Conservation (phyloP, 2,797 vertebrate genomes). For the Picus viridis region DNA sequence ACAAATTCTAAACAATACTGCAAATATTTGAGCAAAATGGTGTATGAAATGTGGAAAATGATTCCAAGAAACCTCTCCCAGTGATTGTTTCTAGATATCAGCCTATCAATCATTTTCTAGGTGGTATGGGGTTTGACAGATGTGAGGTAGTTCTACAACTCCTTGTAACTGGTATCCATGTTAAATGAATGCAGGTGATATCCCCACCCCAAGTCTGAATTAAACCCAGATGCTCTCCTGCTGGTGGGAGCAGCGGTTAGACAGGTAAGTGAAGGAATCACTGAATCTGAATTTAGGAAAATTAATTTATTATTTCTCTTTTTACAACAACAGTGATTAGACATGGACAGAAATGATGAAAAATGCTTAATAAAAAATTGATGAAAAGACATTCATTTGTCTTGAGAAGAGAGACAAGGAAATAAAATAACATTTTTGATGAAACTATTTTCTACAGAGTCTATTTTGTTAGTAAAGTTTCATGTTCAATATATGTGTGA, state of each 20-base stretch:
- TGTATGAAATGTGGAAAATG: not conserved
- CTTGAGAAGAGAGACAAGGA: not conserved
- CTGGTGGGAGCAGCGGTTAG: not conserved
- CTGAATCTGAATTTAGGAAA: not conserved
- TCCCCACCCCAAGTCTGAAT: not conserved
- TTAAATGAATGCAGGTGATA: not conserved
- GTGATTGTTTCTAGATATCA: not conserved
- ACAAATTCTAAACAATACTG: not conserved
- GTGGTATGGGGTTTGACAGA: not conserved
- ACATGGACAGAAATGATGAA: not conserved
- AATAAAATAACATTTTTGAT: not conserved
- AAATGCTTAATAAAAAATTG: not conserved
- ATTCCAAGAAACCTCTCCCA: not conserved
- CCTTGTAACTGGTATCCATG: not conserved
- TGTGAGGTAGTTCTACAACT: not conserved
- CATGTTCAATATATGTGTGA: not conserved
- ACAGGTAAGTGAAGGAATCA: slow-evolving; percentile 11
- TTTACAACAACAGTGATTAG: not conserved
- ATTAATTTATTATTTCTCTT: slow-evolving; percentile 12
- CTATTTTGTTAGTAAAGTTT: not conserved
- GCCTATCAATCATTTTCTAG: not conserved
- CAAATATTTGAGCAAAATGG: not conserved
- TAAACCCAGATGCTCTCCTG: not conserved
- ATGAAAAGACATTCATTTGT: not conserved
- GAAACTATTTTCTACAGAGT: not conserved